Evolutionary conservation across 1,140 invertebrate species (phyloP).

Genomic region (Lerema accius): DNA sequence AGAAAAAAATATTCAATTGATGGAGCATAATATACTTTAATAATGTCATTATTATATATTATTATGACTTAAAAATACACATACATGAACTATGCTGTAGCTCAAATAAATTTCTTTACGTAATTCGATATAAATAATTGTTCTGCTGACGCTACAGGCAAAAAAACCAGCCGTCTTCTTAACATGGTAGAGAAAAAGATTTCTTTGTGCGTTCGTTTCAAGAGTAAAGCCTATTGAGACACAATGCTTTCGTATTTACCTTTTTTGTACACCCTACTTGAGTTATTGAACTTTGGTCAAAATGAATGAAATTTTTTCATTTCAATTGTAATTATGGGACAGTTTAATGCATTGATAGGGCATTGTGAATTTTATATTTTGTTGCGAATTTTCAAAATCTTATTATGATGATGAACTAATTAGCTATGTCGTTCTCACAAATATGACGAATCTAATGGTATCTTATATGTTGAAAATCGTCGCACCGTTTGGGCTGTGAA

Average conservation of each 20-base stretch:
- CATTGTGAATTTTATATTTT: constrained; percentile 29
- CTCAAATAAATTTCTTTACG: no score
- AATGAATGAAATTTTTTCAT: constrained; percentile 45
- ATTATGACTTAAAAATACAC: no score
- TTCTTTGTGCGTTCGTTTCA: constrained; percentile 72
- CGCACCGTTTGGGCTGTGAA: no score
- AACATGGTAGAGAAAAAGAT: constrained; percentile 76
- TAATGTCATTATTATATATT: no score
- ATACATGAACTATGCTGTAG: no score
- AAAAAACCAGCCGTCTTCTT: constrained; percentile 68
- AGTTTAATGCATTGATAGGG: constrained; percentile 28
- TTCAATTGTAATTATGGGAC: constrained; percentile 48
- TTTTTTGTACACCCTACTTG: constrained; percentile 75
- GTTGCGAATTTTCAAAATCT: constrained; percentile 5
- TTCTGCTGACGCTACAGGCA: constrained; percentile 53
- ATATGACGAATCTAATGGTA: no score
- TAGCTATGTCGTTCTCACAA: no score
- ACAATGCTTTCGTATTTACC: constrained; percentile 67
- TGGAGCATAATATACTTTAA: no score
- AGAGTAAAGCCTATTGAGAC: constrained; percentile 74
- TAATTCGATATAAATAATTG: no score
- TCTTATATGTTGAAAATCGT: no score
- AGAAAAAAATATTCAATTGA: no score
- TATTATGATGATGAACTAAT: no score
- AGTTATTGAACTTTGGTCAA: constrained; percentile 54